phyloP scores from a whole-genome alignment of 2,113 vertebrate species.

The Pan troglodytes region NHGRI_mPanTro3-v2.1_pri NC_072407.2:103167001-103167500 shows the following conservation, averaged over 20 bases:
- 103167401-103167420: no score
- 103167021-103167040: neutral
- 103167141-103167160: neutral
- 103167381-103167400: no score
- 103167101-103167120: neutral
- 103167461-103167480: no score
- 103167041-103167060: neutral
- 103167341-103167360: no score
- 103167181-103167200: neutral
- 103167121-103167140: neutral
- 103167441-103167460: no score
- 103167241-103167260: no score
- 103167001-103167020: neutral
- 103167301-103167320: no score
- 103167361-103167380: no score
- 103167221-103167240: rapidly evolving
- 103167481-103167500: neutral
- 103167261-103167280: no score
- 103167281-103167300: no score
- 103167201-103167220: neutral
- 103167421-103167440: no score
- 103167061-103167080: neutral
- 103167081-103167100: neutral
- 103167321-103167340: no score
- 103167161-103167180: neutral